These are phyloP conservation scores for Tetrax tetrax DNA, from an alignment of 2,113 vertebrate species.

Conservation along the genomic window DNA sequence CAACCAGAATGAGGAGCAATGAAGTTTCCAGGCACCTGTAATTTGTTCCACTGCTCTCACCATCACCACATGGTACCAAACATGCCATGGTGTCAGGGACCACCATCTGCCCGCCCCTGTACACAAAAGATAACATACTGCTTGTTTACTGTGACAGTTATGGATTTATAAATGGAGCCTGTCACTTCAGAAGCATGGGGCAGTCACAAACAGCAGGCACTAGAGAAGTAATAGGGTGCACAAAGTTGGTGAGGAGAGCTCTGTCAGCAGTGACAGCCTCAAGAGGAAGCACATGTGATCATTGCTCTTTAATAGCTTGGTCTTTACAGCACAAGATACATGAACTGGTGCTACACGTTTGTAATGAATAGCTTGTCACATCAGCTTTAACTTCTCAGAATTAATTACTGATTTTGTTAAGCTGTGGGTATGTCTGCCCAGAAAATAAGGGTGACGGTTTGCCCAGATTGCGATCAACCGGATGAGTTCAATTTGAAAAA, in stretches of 20 bases:
- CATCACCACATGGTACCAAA: not conserved
- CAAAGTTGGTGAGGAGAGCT: not conserved
- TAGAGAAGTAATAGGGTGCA: not conserved
- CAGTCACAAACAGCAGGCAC: not conserved
- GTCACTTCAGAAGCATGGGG: not conserved
- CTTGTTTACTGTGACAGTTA: not conserved
- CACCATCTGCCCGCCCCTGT: not conserved
- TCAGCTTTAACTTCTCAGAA: not conserved
- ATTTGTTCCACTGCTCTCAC: not conserved
- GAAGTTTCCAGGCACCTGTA: not conserved
- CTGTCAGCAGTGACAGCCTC: not conserved
- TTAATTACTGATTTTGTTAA: not conserved
- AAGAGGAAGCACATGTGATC: not conserved
- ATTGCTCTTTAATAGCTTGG: not conserved
- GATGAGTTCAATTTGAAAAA: not conserved
- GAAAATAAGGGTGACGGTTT: not conserved
- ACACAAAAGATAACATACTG: not conserved
- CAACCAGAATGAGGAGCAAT: accelerated
- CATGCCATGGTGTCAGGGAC: not conserved
- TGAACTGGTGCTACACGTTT: not conserved
- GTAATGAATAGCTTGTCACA: not conserved
- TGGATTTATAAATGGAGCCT: not conserved
- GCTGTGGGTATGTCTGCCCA: not conserved
- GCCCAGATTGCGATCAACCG: not conserved
- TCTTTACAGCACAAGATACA: not conserved